Base-by-base conservation (phyloP, 2,113 vertebrate genomes). In the Carlito syrichta region DNA sequence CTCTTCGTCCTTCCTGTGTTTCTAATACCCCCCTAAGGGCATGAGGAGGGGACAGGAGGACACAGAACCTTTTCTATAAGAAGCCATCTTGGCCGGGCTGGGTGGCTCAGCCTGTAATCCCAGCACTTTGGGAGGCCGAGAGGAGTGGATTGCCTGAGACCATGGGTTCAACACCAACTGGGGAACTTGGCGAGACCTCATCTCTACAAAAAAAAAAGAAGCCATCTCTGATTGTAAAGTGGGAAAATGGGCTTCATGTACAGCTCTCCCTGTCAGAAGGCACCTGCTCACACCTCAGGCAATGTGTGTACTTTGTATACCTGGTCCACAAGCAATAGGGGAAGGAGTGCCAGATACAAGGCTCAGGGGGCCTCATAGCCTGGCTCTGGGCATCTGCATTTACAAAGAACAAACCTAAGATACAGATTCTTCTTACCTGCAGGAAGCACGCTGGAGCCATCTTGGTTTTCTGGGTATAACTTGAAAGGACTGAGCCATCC, bases 241-340 rank as follows among this genome's bases (percentile, higher is more conserved):
- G 2, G 48, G 32, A 54, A 45, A 76, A 50, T 0, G 8, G 22
- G 38, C 38, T 40, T 43, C 19, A 27, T 1, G 17, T 40, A 10
- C 16, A 54, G 54, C 54, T 63, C 38, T 45, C 68, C 38, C 9
- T 62, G 30, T 54, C 56, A 68, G 50, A 68, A 45, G 38, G 4
- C 3, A 52, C 58, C 78, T 25, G n/a, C 27, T 20, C 78, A 66
- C 23, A 27, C 38, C n/a, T 22, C 20, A 54, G 5, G 60, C 38
- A 22, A n/a, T 0, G 1, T 5, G 2, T 22, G n/a, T 0, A 0
- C 23, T 45, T 22, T n/a, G 9, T 3, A 30, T 0, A 8, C 10
- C 77, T 48, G 40, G 40, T 56, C 69, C 16, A 45, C 1, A 9
- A n/a, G 68, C 86, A 56, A 30, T 1, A n/a, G 3, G 8, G 38